Base-by-base conservation (phyloP, 2,113 vertebrate genomes). In the Pluvialis apricaria region DNA sequence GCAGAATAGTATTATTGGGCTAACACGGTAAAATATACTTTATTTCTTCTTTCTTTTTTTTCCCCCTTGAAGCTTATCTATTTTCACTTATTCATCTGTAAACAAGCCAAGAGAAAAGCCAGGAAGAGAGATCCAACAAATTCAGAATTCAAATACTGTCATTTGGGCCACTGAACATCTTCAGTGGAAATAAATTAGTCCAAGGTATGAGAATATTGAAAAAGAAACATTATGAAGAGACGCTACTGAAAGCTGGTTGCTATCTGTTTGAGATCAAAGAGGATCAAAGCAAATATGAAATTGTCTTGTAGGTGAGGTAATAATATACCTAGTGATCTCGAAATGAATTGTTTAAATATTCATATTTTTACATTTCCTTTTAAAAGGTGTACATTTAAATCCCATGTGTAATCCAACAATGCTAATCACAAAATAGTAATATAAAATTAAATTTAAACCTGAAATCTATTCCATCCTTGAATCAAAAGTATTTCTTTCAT, bases 281-380 rank as follows among this genome's bases (percentile, higher is more conserved):
- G 13, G 38, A 96, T 93, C 73, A 96, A 90, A 93, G 38, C 6
- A 94, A 88, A 88, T 60, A 90, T 17, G 32, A 87, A 94, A 85
- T 5, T 64, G 14, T 65, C 61, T 83, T 71, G 38, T 42, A 62
- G 26, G 61, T 55, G 34, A 91, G 9, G 25, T 54, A 88, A 85
- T 57, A 61, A 92, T n/a, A 18, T 58, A 68, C 42, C 9, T 49
- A 31, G 24, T 57, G n/a, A 71, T 72, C 61, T 34, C 82, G 54
- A 86, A 92, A 49, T 36, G 0, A 58, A 71, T 62, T 75, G 17
- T 65, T 91, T 61, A 81, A 86, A 89, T 55, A 80, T 26, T 29
- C 28, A 0, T 80, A 82, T 72, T 83, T 88, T 26, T 49, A 55
- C 17, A 38, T 81, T 70, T 76, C 26, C 22, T 82, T 94, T 42